These are phyloP conservation scores for Chamaetylas fuelleborni DNA, from an alignment of 2,113 vertebrate species.

Conservation along the genomic window DNA sequence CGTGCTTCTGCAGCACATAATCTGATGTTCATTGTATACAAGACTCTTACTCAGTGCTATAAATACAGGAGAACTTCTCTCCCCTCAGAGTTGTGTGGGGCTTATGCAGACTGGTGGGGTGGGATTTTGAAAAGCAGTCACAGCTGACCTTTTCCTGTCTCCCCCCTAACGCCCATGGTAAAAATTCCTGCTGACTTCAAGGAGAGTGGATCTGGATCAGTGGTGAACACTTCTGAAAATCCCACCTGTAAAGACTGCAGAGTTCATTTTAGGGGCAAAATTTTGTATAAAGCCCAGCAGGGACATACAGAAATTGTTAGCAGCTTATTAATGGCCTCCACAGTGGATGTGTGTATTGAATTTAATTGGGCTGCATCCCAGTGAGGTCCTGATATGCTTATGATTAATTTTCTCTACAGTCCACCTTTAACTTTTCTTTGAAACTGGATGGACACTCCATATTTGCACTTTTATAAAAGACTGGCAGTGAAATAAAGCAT, in stretches of 20 bases:
- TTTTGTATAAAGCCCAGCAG: constrained; percentile 54
- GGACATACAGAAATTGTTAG: constrained; percentile 46
- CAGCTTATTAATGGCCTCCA: constrained; percentile 52
- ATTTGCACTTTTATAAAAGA: background rate
- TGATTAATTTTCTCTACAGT: constrained; percentile 39
- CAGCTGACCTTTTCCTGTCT: constrained; percentile 24
- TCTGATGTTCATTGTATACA: background rate
- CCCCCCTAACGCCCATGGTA: background rate
- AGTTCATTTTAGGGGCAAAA: constrained; percentile 59
- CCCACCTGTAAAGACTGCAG: constrained; percentile 57
- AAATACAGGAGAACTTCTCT: background rate
- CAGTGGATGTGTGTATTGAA: constrained; percentile 24
- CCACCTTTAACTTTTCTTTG: constrained; percentile 5
- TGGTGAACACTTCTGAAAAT: constrained; percentile 37
- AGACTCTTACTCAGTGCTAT: background rate
- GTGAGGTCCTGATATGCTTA: constrained; percentile 28
- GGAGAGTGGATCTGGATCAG: constrained; percentile 28
- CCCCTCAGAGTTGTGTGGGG: rapidly evolving
- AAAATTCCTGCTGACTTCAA: constrained; percentile 60
- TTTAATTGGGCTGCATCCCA: constrained; percentile 51
- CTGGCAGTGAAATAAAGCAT: constrained; percentile 1
- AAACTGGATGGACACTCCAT: background rate
- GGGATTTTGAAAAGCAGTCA: background rate
- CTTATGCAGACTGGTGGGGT: background rate
- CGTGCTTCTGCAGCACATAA: background rate